Percentiles rank a stretch among this genome's conserved stretches.
Conservation (phyloP, 1,140 invertebrate genomes). For the Pogonus chalceus region DNA sequence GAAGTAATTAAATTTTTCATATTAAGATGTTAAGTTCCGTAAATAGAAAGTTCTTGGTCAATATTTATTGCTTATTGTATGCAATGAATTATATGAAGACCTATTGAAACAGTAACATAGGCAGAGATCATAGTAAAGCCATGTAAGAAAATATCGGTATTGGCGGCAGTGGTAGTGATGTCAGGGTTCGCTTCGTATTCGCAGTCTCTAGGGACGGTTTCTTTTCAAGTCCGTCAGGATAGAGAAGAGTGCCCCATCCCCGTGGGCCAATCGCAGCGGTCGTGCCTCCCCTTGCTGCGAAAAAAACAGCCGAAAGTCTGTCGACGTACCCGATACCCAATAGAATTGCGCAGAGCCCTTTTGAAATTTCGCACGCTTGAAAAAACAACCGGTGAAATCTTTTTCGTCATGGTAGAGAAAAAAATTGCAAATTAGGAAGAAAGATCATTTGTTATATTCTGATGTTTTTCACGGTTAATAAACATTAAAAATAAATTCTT, state of each 20-base stretch:
- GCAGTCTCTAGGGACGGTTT: not conserved
- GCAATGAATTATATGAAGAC: no score
- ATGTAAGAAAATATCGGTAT: no score
- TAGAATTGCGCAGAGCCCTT: constrained; percentile 4
- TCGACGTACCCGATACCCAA: not conserved
- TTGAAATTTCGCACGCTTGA: constrained; percentile 4
- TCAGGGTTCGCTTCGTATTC: no score
- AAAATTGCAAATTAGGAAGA: constrained; percentile 5
- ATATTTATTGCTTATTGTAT: no score
- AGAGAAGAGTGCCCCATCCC: not conserved
- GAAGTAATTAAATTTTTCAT: no score
- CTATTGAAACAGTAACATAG: no score
- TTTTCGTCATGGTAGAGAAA: constrained; percentile 2
- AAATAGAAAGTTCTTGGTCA: no score
- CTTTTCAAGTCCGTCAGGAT: not conserved
- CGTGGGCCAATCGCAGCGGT: not conserved
- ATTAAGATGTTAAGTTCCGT: no score
- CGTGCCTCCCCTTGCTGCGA: not conserved
- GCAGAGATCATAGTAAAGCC: no score
- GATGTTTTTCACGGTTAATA: constrained; percentile 7
- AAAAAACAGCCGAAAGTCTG: not conserved
- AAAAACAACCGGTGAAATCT: constrained; percentile 7
- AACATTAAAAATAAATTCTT: constrained; percentile 7
- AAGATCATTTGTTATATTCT: constrained; percentile 5
- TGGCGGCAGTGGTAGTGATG: no score